Evolutionary conservation across 2,888 invertebrate genomes (phyloP), one percentile per base, ranked within the genome.

Genomic region (Notocelia uddmanniana): DNA sequence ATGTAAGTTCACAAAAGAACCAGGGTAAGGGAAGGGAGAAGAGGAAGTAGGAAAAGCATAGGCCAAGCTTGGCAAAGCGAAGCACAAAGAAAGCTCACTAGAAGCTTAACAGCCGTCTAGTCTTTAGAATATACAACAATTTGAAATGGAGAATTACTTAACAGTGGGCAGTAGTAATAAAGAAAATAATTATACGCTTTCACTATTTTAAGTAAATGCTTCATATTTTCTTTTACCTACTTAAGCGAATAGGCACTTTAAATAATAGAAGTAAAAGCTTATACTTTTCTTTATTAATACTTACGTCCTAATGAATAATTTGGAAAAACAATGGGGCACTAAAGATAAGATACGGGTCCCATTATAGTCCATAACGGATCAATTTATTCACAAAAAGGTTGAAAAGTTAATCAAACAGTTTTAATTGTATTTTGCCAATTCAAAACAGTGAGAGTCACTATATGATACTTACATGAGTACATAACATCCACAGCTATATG

Each of bases 61-160:
- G 68, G 74, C 73, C 66, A 64, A 72, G 69, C 68, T 64, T 78
- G 69, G 76, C 77, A 68, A 77, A 79, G 80, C 78, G 74, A 79
- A 81, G 82, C 81, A 80, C 80, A 83, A 77, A 81, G 80, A 81
- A 81, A 81, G 84, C 85, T 76, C 52, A 63, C 67, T 68, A 71
- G 18, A 71, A 66, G 68, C 68, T 50, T 26, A 11, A 52, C 26
- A 60, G 54, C n/a, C 1, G 15, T 34, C n/a, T n/a, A n/a, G n/a
- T n/a, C n/a, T n/a, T 54, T 50, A 9, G 10, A 19, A 3, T 21
- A 19, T 31, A 18, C 34, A 55, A 54, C 41, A 55, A 26, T 50
- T 62, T 48, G 8, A 31, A 59, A 41, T 59, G 21, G 15, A 15
- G 19, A 13, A 34, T 23, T 19, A 19, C 3, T n/a, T 11, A 5